Evolutionary conservation across 2,888 invertebrate genomes (phyloP).

Genomic region (Sycophila texana): DNA sequence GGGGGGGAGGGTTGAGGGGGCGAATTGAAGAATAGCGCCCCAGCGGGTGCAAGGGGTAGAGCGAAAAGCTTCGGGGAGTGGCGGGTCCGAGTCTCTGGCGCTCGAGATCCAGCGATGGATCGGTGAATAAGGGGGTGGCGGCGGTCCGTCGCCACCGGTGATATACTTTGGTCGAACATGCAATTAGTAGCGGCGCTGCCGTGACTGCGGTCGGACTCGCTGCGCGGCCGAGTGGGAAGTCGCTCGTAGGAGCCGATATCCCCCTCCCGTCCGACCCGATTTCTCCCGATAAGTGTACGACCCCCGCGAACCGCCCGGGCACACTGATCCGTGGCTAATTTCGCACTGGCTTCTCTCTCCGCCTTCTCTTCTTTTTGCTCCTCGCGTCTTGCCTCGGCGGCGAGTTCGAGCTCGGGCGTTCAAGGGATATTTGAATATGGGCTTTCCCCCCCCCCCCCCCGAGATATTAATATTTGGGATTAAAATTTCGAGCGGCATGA

Average conservation of each 20-base stretch:
- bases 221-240: background rate
- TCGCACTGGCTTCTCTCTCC: background rate
- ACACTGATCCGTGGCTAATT: conserved; percentile 26
- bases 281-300: background rate
- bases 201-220: conserved; percentile 24
- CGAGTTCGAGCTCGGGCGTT: background rate
- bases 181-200: conserved; percentile 70
- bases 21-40: conserved; percentile 6
- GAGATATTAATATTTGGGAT: conserved; percentile 33
- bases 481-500: conserved; percentile 5
- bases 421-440: background rate
- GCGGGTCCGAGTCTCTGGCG: background rate
- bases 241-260: conserved; percentile 1
- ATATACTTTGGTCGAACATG: conserved; percentile 71
- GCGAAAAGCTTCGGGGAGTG: conserved; percentile 12
- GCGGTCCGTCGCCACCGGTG: conserved; percentile 63
- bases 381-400: background rate
- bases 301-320: conserved; percentile 1
- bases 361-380: conserved; percentile 8
- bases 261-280: conserved; percentile 16
- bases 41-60: conserved; percentile 39
- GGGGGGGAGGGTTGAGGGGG: background rate
- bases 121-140: conserved; percentile 52
- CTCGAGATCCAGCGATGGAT: conserved; percentile 40
- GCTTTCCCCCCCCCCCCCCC: background rate